phyloP scores from a whole-genome alignment of 2,797 vertebrate species.

The Cyprinella venusta region DNA sequence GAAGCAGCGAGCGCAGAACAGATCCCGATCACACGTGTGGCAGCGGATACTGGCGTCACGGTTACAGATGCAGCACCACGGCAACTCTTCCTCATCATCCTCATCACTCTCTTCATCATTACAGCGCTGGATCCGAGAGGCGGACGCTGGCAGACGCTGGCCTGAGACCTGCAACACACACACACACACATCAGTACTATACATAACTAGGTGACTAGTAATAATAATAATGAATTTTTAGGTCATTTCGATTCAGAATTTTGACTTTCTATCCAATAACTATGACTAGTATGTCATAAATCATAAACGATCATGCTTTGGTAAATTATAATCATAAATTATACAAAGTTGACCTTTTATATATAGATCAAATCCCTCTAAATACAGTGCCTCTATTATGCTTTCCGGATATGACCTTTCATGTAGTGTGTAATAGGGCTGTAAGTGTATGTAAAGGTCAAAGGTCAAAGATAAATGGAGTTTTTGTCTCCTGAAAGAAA shows the following conservation, averaged over 20 bases:
- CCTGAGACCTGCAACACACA: neutral
- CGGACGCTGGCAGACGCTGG: slow-evolving; percentile 36
- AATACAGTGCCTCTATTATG: neutral
- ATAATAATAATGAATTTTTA: too few relatives aligned
- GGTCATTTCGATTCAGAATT: too few relatives aligned
- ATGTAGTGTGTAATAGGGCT: too few relatives aligned
- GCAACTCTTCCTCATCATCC: slow-evolving; percentile 85
- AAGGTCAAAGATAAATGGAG: too few relatives aligned
- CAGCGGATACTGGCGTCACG: slow-evolving; percentile 89
- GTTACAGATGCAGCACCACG: slow-evolving; percentile 98
- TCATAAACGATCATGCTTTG: too few relatives aligned
- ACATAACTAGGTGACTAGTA: too few relatives aligned
- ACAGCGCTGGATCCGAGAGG: slow-evolving; percentile 63
- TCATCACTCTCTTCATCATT: slow-evolving; percentile 72
- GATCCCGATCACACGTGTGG: slow-evolving; percentile 88
- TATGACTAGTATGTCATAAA: too few relatives aligned
- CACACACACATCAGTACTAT: too few relatives aligned
- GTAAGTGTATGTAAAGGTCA: too few relatives aligned
- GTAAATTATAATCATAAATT: too few relatives aligned
- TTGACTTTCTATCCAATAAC: too few relatives aligned
- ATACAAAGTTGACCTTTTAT: neutral
- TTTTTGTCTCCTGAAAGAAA: neutral
- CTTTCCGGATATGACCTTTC: neutral
- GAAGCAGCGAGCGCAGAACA: slow-evolving; percentile 94
- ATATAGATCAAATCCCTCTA: neutral